phyloP scores from a whole-genome alignment of 2,797 vertebrate genomes.

The Harpagifer antarcticus region DNA sequence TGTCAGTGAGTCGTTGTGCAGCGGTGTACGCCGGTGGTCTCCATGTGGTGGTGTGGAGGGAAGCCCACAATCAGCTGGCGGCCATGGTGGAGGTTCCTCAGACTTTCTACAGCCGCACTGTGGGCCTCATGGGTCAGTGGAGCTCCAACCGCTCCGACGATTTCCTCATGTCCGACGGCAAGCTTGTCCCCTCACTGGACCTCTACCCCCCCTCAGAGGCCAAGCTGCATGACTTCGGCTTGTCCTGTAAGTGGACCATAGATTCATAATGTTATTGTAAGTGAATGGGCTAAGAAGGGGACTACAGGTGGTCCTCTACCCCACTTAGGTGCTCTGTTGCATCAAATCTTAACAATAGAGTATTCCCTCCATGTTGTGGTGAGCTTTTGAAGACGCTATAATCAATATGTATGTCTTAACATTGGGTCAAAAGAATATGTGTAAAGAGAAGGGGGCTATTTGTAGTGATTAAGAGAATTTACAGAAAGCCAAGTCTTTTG shows the following conservation, averaged over 20 bases:
- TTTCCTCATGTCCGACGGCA: conserved; percentile 86
- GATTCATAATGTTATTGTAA: not conserved
- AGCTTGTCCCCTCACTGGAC: conserved; percentile 55
- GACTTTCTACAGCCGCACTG: conserved; percentile 84
- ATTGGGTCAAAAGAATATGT: not conserved
- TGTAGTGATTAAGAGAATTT: too few relatives aligned
- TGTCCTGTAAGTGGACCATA: conserved; percentile 85
- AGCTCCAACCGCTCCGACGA: conserved; percentile 81
- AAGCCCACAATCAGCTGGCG: conserved; percentile 66
- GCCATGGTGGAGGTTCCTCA: conserved; percentile 84
- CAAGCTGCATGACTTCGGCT: conserved; percentile 78
- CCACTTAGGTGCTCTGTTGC: too few relatives aligned
- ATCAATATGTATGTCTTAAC: not conserved
- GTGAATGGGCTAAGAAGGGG: not conserved
- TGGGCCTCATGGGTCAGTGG: conserved; percentile 89
- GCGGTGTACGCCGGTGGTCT: conserved; percentile 83
- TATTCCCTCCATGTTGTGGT: not conserved
- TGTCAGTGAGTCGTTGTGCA: conserved; percentile 68
- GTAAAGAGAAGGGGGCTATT: too few relatives aligned
- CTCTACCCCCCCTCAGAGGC: conserved; percentile 76
- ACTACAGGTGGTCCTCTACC: too few relatives aligned
- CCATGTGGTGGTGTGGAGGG: conserved; percentile 79
- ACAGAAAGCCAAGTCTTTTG: too few relatives aligned
- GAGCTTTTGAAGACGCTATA: not conserved
- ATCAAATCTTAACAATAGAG: not conserved